These are phyloP conservation scores for Brachionus calyciflorus DNA, from an alignment of 1,140 invertebrate species.

Conservation along the genomic window DNA sequence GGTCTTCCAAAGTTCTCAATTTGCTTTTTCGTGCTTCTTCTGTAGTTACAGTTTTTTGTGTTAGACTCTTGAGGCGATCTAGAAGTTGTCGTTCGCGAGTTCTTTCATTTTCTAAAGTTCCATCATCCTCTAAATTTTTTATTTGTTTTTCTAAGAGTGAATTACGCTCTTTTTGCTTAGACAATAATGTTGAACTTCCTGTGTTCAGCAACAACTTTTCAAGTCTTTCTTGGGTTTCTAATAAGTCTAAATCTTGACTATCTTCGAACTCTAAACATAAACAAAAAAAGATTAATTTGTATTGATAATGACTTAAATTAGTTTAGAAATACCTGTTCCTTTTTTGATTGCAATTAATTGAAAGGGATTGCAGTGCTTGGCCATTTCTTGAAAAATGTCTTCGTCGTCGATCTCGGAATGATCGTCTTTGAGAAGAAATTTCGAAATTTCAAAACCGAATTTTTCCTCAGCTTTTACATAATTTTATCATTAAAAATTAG, in stretches of 20 bases:
- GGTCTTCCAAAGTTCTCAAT: not conserved
- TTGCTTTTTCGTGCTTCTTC: not conserved
- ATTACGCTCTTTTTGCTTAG: no score
- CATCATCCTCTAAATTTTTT: not conserved
- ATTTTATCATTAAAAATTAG: not conserved
- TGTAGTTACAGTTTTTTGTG: not conserved
- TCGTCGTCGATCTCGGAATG: not conserved
- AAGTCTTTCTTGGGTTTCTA: no score
- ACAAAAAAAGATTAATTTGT: no score
- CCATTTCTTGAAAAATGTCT: not conserved
- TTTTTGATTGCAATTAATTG: not conserved
- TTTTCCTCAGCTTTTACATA: not conserved
- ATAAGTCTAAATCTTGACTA: no score
- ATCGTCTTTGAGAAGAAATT: slow-evolving; percentile 6
- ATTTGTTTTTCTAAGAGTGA: no score
- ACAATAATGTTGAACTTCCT: no score
- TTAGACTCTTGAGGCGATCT: not conserved
- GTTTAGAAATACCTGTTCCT: not conserved
- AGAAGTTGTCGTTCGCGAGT: not conserved
- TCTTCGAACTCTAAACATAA: no score
- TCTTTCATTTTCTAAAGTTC: not conserved
- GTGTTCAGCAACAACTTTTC: no score
- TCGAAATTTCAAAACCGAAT: not conserved
- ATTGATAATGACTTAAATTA: not conserved
- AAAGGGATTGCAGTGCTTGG: not conserved